Percentiles rank a stretch among this genome's conserved stretches.
phyloP scores from a whole-genome alignment of 2,888 invertebrate genomes.

The Brachylomia viminalis region DNA sequence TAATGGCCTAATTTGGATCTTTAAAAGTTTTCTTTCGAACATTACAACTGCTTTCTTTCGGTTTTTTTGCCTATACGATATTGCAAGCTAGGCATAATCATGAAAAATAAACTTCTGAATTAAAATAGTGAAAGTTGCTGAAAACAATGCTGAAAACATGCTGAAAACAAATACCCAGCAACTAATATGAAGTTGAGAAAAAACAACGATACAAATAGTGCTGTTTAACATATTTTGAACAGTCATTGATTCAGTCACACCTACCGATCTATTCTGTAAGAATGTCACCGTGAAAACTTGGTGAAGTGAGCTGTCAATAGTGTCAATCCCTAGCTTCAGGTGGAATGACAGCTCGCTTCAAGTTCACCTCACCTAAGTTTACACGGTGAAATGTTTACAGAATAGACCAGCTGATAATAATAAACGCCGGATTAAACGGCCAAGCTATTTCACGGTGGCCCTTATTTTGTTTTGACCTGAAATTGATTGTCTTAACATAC shows the following conservation, averaged over 20 bases:
- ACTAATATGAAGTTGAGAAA: no score
- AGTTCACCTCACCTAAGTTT: no score
- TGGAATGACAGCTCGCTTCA: no score
- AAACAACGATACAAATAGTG: not conserved
- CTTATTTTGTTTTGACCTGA: slow-evolving; percentile 24
- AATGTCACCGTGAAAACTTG: no score
- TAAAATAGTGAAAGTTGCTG: not conserved
- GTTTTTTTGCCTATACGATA: not conserved
- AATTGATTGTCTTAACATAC: not conserved
- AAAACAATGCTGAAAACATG: no score
- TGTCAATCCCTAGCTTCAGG: no score
- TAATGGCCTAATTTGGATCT: no score
- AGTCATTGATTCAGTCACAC: not conserved
- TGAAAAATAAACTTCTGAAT: not conserved
- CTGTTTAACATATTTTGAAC: not conserved
- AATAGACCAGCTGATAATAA: not conserved
- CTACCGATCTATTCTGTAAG: no score
- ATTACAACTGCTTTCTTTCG: not conserved
- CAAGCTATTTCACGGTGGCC: not conserved
- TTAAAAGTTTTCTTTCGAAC: not conserved
- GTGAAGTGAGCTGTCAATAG: no score
- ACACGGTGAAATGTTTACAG: no score
- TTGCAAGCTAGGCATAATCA: not conserved
- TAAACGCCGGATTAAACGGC: not conserved
- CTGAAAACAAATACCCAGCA: not conserved